Evolutionary conservation across 1,140 invertebrate species (phyloP), one percentile per base, ranked within the genome.

Genomic region (Drosophila yakuba): DNA sequence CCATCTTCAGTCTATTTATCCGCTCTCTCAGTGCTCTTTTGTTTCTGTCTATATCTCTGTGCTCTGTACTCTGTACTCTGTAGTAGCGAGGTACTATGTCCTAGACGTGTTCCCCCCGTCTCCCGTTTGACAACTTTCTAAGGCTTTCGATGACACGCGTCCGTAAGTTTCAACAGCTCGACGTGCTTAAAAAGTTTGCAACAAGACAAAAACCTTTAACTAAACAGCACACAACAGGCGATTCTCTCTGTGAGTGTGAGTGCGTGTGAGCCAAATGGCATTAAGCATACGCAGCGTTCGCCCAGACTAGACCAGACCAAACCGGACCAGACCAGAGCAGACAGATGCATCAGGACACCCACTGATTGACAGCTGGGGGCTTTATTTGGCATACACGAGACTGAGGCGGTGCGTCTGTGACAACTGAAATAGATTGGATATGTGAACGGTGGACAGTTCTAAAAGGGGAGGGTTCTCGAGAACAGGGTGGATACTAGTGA

Each of bases 121-220:
- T 17, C 11, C 47, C 50, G 35, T 71, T 71, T 71, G 82, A 82
- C 74, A 86, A 86, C 83, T 86, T 88, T 78, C 58, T 60, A 72
- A 72, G 83, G 83, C 78, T 82, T 80, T 82, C 75, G 78, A 76
- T 84, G 77, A 85, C 81, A 84, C 80, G 81, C 73, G 55, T 73
- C 47, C 55, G 55, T 64, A 85, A 82, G 69, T 75, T 85, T 78
- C 64, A 78, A 66, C 66, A 74, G 74, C 52, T 66, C 69, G 54
- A 86, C 82, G 83, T 86, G 83, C 82, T 88, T 86, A 72, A 86
- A 84, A 86, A 86, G 55, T 86, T 86, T 66, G 41, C 56, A 55
- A 59, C 45, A 62, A 69, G 56, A 73, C 74, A 64, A 88, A 86
- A 88, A 73, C 63, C 82, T 86, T 88, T 79, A 85, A 82, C 78